A percentile compares a stretch with the other conserved stretches of the same genome.
These are phyloP conservation scores for Dufourea novaeangliae DNA, from an alignment of 1,140 invertebrate species.

Conservation along the genomic window DNA sequence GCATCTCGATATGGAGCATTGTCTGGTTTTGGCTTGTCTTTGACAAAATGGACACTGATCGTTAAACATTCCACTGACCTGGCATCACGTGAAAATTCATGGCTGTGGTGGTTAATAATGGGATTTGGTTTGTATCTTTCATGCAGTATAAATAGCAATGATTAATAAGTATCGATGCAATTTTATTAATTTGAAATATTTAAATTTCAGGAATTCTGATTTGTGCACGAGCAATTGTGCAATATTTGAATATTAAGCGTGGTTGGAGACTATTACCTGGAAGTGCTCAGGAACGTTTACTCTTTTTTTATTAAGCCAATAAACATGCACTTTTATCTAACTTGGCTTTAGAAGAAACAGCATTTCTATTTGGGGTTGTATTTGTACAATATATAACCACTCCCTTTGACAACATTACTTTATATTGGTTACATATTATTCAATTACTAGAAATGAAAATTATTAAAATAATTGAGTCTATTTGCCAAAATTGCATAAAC, in stretches of 20 bases:
- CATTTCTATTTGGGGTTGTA: conserved; percentile 73
- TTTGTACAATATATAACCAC: conserved; percentile 72
- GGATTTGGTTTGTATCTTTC: conserved; percentile 86
- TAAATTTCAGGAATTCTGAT: conserved; percentile 88
- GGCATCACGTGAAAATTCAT: conserved; percentile 91
- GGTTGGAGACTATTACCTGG: conserved; percentile 93
- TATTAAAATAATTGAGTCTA: conserved; percentile 32
- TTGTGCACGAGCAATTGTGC: conserved; percentile 92
- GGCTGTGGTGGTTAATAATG: conserved; percentile 95
- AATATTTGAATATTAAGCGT: conserved; percentile 94
- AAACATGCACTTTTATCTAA: conserved; percentile 58
- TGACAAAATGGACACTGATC: conserved; percentile 97
- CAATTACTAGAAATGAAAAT: conserved; percentile 35
- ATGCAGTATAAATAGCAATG: not conserved
- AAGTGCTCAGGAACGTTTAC: conserved; percentile 91
- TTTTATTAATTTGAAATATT: conserved; percentile 18
- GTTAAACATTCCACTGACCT: conserved; percentile 94
- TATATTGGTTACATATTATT: conserved; percentile 56
- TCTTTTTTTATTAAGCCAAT: conserved; percentile 90
- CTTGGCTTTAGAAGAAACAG: conserved; percentile 69
- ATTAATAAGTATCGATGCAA: not conserved
- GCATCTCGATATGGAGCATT: conserved; percentile 95
- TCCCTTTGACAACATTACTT: conserved; percentile 56
- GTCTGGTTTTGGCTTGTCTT: conserved; percentile 94
- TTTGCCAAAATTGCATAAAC: conserved; percentile 57